Conservation (phyloP, 1,140 invertebrate species). For the Cydia splendana region DNA sequence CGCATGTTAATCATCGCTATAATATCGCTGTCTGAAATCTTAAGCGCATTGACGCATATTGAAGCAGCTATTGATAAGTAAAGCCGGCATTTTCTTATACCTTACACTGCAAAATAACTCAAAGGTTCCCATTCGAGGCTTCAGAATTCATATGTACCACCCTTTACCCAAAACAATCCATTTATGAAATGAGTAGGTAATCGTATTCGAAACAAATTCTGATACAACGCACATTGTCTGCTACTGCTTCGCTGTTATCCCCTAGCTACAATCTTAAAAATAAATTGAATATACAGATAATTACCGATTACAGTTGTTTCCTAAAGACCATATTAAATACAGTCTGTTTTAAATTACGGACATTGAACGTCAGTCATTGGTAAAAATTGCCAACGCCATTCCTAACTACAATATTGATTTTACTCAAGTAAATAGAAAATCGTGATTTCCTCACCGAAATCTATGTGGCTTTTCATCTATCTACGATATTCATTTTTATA, state of each 20-base stretch:
- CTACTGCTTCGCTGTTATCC: conserved; percentile 60
- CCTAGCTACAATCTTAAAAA: conserved; percentile 74
- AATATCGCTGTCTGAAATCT: not conserved
- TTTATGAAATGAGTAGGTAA: conserved; percentile 51
- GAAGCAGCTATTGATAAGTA: conserved; percentile 41
- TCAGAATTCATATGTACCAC: conserved; percentile 67
- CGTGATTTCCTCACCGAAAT: conserved; percentile 64
- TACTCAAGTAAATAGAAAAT: conserved; percentile 66
- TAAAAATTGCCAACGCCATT: conserved; percentile 63
- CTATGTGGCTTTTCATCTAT: conserved; percentile 56
- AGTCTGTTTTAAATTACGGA: conserved; percentile 57
- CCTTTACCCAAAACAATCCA: conserved; percentile 50
- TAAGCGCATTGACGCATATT: conserved; percentile 49
- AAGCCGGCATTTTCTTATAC: conserved; percentile 34
- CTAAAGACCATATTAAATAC: conserved; percentile 66
- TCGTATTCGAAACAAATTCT: conserved; percentile 55
- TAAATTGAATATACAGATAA: conserved; percentile 68
- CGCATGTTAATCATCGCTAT: not conserved
- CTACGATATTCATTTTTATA: conserved; percentile 42
- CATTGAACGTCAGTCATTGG: conserved; percentile 64
- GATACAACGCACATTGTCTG: conserved; percentile 47
- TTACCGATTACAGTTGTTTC: conserved; percentile 65
- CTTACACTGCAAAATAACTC: conserved; percentile 31
- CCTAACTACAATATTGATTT: conserved; percentile 71
- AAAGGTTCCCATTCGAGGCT: conserved; percentile 54